phyloP scores from a whole-genome alignment of 2,113 vertebrate genomes.

The Macrotis lagotis region DNA sequence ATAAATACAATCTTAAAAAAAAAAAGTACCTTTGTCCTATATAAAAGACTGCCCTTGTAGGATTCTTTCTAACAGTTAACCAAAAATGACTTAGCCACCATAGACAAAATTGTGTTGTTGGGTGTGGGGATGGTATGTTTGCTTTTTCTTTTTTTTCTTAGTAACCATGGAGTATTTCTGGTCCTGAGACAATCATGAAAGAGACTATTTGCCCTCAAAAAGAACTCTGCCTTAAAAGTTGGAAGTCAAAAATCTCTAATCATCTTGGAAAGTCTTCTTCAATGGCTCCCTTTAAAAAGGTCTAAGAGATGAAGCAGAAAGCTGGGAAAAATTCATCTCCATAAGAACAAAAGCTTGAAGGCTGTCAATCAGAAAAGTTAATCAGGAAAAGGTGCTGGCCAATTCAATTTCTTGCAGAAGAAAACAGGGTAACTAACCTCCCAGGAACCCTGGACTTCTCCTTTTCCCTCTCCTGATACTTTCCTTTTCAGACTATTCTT shows the following conservation, averaged over 20 bases:
- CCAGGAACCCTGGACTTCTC: neutral
- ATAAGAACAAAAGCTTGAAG: slow-evolving; percentile 50
- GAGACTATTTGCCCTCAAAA: neutral
- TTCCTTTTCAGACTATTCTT: slow-evolving; percentile 22
- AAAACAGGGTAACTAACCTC: slow-evolving; percentile 20
- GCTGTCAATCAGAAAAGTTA: slow-evolving; percentile 43
- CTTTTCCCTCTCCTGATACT: neutral
- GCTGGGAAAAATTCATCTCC: slow-evolving; percentile 58
- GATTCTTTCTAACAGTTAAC: neutral
- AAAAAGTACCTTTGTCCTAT: neutral
- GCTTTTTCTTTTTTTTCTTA: neutral
- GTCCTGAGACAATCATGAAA: slow-evolving; percentile 7
- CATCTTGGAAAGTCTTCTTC: slow-evolving; percentile 43
- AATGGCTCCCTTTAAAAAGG: neutral
- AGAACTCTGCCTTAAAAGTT: neutral
- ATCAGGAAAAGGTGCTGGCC: slow-evolving; percentile 47
- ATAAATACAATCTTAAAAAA: no score
- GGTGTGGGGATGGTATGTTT: neutral
- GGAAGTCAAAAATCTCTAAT: neutral
- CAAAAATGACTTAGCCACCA: neutral
- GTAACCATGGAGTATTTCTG: neutral
- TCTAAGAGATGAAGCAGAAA: slow-evolving; percentile 48
- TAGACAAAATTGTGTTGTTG: neutral
- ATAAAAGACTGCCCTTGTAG: neutral
- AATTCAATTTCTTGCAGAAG: slow-evolving; percentile 36